Evolutionary conservation across 1,140 invertebrate species (phyloP).

Genomic region (Hyphantria cunea): DNA sequence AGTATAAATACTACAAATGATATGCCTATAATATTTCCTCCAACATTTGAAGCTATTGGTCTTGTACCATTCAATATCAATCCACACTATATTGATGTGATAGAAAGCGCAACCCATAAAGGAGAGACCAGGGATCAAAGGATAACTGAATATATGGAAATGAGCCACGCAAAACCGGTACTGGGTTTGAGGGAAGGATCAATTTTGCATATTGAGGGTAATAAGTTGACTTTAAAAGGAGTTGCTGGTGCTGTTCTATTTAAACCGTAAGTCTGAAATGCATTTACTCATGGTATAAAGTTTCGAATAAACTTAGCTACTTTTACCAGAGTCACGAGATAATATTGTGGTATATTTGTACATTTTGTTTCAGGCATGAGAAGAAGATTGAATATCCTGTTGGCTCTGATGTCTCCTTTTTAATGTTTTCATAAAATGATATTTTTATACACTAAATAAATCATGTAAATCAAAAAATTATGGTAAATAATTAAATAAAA

Average conservation of each 20-base stretch:
- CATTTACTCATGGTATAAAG: conserved; percentile 14
- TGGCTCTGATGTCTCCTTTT: conserved; percentile 84
- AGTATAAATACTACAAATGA: conserved; percentile 93
- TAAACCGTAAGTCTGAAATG: conserved; percentile 83
- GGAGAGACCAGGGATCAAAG: conserved; percentile 89
- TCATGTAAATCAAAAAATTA: too few relatives aligned
- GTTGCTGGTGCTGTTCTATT: conserved; percentile 85
- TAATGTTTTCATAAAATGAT: conserved; percentile 39
- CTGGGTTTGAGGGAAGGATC: conserved; percentile 88
- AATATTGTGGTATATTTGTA: too few relatives aligned
- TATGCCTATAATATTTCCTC: conserved; percentile 92
- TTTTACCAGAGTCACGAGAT: too few relatives aligned
- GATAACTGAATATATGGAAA: conserved; percentile 86
- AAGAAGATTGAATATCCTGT: conserved; percentile 80
- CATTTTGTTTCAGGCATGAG: conserved; percentile 76
- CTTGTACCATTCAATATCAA: conserved; percentile 94
- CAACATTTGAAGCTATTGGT: conserved; percentile 87
- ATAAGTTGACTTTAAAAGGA: conserved; percentile 84
- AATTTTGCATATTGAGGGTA: conserved; percentile 84
- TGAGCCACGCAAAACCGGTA: conserved; percentile 82
- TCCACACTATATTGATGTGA: conserved; percentile 90
- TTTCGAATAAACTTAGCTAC: not conserved
- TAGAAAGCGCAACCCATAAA: conserved; percentile 85
- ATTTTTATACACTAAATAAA: too few relatives aligned
- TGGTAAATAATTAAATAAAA: too few relatives aligned